Base-by-base conservation (phyloP, 2,888 invertebrate genomes). In the Axea sp. region DNA sequence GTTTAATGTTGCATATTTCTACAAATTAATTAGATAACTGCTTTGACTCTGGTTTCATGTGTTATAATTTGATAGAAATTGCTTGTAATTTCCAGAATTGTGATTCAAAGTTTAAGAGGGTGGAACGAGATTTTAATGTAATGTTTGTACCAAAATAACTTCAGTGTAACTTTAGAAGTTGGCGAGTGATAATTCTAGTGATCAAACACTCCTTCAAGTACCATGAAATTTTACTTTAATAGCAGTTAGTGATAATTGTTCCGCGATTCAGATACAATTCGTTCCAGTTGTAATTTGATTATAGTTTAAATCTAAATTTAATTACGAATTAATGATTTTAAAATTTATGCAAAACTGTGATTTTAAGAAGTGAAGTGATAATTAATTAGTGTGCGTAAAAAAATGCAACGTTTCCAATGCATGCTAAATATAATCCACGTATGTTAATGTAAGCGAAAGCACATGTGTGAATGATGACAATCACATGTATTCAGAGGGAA, bases 391-490 rank as follows among this genome's bases (percentile, higher is more conserved):
- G 9, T 17, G 17, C 30, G 28, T n/a, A n/a, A n/a, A n/a, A n/a
- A n/a, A n/a, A n/a, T n/a, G 74, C 77, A 75, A 67, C 76, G 67
- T 47, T 62, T 53, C 51, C 49, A 72, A 73, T 67, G 71, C 49
- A 79, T 81, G 81, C 84, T 85, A 86, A 85, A 85, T 84, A 84
- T 86, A 86, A 78, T 76, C 75, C 78, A 57, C 76, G 64, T 79
- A 72, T 82, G 80, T 84, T 83, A 80, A 83, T 84, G 83, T 84
- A 83, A 82, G 83, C 75, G 59, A 73, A 53, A 65, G 71, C 77
- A 77, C 78, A 82, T 76, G 75, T 75, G 80, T 77, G 77, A 69
- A 77, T 60, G 73, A 76, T 75, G 75, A 77, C n/a, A n/a, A n/a
- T 76, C 68, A 77, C 43, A 76, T 77, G 64, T 73, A 76, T 76